Conservation (phyloP, 2,113 vertebrate species). For the Hemichromis elongatus region DNA sequence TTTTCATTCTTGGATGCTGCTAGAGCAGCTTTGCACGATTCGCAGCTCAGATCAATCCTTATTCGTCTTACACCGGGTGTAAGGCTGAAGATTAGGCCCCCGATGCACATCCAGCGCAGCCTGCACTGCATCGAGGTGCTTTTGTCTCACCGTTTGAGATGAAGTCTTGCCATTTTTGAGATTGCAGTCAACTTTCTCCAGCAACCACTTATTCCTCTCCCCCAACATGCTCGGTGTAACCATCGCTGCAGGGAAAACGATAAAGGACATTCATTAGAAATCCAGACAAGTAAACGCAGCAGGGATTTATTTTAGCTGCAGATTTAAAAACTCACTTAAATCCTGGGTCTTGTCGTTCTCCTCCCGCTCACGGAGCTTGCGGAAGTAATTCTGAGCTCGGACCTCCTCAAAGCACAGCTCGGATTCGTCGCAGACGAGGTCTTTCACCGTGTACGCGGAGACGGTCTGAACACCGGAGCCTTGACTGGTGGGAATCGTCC, state of each 20-base stretch:
- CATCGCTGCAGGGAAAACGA: background rate
- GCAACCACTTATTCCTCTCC: background rate
- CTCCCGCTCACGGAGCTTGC: slow-evolving; percentile 40
- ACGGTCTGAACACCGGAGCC: slow-evolving; percentile 13
- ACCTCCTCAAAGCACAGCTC: slow-evolving; percentile 86
- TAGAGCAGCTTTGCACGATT: background rate
- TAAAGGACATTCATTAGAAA: background rate
- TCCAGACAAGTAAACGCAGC: background rate
- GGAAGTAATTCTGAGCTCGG: slow-evolving; percentile 69
- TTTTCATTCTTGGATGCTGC: background rate
- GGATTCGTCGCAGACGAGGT: slow-evolving; percentile 70
- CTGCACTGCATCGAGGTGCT: background rate
- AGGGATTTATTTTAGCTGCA: background rate
- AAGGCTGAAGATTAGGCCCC: background rate
- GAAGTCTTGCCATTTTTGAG: background rate
- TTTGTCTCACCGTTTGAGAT: slow-evolving; percentile 14
- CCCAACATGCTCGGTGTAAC: background rate
- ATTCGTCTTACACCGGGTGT: background rate
- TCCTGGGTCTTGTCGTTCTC: slow-evolving; percentile 44
- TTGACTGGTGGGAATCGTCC: background rate
- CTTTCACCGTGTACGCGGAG: slow-evolving; percentile 72
- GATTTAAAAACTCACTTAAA: slow-evolving; percentile 1
- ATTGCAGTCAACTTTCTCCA: slow-evolving; percentile 28
- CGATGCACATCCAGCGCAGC: background rate
- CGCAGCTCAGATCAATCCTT: background rate